Conservation (phyloP, 2,888 invertebrate species). For the Heliothis peltigera region DNA sequence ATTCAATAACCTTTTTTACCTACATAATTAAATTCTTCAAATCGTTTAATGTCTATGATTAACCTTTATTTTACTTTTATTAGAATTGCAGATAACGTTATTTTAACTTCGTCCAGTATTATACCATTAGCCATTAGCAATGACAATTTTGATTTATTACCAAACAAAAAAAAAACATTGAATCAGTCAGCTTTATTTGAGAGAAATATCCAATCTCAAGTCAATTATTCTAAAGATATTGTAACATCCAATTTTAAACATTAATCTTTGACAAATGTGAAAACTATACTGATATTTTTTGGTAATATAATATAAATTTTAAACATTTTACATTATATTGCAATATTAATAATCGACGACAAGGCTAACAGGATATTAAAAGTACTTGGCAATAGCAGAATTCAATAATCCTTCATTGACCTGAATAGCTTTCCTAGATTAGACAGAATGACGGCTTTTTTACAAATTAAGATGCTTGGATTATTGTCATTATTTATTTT, state of each 20-base stretch:
- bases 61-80: conserved; percentile 22
- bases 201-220: conserved; percentile 14
- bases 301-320: neutral
- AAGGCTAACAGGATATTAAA: neutral
- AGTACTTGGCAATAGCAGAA: neutral
- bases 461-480: neutral
- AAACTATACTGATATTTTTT: neutral
- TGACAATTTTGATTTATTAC: conserved; percentile 33
- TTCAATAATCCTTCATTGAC: neutral
- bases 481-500: neutral
- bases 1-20: conserved; percentile 5
- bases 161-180: conserved; percentile 7
- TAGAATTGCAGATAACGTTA: conserved; percentile 15
- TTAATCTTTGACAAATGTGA: neutral
- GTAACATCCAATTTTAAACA: neutral
- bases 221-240: conserved; percentile 9
- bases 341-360: neutral
- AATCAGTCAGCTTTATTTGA: conserved; percentile 20
- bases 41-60: conserved; percentile 27
- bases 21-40: conserved; percentile 20
- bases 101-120: conserved; percentile 1
- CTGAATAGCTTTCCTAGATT: neutral
- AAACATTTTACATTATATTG: neutral
- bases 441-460: neutral
- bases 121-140: conserved; percentile 4